Base-by-base conservation (phyloP, 2,113 vertebrate species). In the Neogobius melanostomus region DNA sequence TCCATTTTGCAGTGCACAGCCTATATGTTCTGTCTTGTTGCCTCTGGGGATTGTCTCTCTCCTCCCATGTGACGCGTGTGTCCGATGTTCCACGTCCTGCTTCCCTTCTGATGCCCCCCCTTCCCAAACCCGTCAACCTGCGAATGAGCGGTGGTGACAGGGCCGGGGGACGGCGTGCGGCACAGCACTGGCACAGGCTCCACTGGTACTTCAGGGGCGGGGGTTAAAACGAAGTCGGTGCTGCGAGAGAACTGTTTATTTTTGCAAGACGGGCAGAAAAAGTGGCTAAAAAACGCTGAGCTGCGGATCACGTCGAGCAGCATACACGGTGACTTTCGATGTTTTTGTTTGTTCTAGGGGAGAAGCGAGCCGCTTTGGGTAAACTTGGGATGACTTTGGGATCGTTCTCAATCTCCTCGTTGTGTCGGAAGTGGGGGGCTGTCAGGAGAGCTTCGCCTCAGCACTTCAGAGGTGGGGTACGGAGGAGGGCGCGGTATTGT, bases 251-350 rank as follows among this genome's bases (percentile, higher is more conserved):
- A 66, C 72, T 76, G 83, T 89, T 88, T 87, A 75, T 89, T 90
- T 91, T 87, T 91, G 91, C 91, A 91, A 91, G 83, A 82, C 75
- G 78, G 86, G 89, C 90, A 89, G 68, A 89, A 91, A 59, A 93
- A 90, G 81, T 87, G 68, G 36, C 36, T 17, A 4, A 28, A 84
- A n/a, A 89, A 76, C 79, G 83, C 86, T 90, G 82, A 90, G 88
- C 51, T 64, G 53, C 28, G 62, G 72, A 78, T 82, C 81, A 69
- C 46, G 62, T 79, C 87, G 89, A 91, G 65, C 65, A 82, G 80
- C 82, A 87, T 79, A 68, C 67, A 81, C 77, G 79, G 73, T 85
- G 84, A 88, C 87, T 90, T 89, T 36, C 28, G 0, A 4, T 36
- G 28, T 28, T 28, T 28, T 3, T 56, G 10, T 28, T 54, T 51